Base-by-base conservation (phyloP, 2,888 invertebrate species). In the Drosophila mimetica region DNA sequence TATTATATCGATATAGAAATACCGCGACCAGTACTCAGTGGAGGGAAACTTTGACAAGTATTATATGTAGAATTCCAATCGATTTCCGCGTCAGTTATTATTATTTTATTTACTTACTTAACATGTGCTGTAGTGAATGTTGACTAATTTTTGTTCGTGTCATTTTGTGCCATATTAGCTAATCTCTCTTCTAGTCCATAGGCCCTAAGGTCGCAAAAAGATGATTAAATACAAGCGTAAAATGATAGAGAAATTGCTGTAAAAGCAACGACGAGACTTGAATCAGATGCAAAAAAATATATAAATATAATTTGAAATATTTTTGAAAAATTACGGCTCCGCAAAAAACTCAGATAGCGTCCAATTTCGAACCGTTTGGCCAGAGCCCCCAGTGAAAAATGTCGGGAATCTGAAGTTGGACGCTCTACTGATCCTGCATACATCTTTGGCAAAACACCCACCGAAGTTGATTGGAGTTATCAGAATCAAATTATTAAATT, bases 121-220 rank as follows among this genome's bases (percentile, higher is more conserved):
- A 86, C 84, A 86, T 86, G 83, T 86, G 86, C 82, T 72, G 86
- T 86, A 84, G 83, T 84, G 74, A 79, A 71, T 76, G 61, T 77
- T 71, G 66, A 84, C 84, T 79, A 84, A 81, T 77, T 73, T 59
- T 63, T 59, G 63, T 77, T 77, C 51, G 69, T 69, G 71, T 71
- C 48, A 53, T 72, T 77, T 66, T 81, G 83, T 83, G 84, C 84
- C 84, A 81, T 83, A 77, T 77, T 80, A 69, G 58, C 52, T 32
- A 74, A 69, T 55, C 55, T 71, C 46, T 66, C 48, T 67, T 66
- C 54, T 67, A 67, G 63, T 64, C 64, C 64, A 63, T 64, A 64
- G 63, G 42, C 63, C 63, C 16, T 63, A 64, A 37, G 42, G 51
- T 64, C 50, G 34, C 48, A 32, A 46, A 16, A 42, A 14, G 48